These are phyloP conservation scores for Apamea crenata DNA, from an alignment of 2,888 invertebrate species.

Conservation along the genomic window DNA sequence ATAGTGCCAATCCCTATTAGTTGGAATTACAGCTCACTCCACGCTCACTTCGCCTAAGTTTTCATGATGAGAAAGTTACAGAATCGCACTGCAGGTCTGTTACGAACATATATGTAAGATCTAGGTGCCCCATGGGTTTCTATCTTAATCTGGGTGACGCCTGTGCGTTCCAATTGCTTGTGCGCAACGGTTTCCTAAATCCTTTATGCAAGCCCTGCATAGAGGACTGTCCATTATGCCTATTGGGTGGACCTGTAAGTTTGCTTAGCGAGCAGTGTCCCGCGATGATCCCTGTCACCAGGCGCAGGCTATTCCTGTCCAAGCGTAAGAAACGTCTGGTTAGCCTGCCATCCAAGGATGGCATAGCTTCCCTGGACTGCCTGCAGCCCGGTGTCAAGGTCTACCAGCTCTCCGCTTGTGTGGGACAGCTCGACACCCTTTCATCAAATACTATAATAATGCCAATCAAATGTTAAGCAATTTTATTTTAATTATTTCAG, in stretches of 20 bases:
- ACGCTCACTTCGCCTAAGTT: too few species aligned
- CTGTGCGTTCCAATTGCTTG: too few species aligned
- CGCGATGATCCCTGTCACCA: background rate
- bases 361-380: background rate
- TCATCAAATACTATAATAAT: conserved; percentile 10
- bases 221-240: too few species aligned
- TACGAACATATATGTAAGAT: too few species aligned
- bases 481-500: conserved; percentile 61
- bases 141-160: too few species aligned
- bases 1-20: too few species aligned
- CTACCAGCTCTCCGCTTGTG: background rate
- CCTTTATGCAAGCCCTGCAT: background rate
- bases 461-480: background rate
- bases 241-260: background rate
- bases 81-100: too few species aligned
- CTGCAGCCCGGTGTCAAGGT: background rate
- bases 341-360: background rate
- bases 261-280: background rate
- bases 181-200: too few species aligned
- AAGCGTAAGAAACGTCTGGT: background rate
- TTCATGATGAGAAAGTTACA: too few species aligned
- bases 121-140: too few species aligned
- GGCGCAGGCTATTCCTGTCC: background rate
- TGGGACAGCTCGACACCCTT: background rate
- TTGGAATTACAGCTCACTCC: too few species aligned